Evolutionary conservation across 1,140 invertebrate species (phyloP).

Genomic region (Thaumatotibia leucotreta): DNA sequence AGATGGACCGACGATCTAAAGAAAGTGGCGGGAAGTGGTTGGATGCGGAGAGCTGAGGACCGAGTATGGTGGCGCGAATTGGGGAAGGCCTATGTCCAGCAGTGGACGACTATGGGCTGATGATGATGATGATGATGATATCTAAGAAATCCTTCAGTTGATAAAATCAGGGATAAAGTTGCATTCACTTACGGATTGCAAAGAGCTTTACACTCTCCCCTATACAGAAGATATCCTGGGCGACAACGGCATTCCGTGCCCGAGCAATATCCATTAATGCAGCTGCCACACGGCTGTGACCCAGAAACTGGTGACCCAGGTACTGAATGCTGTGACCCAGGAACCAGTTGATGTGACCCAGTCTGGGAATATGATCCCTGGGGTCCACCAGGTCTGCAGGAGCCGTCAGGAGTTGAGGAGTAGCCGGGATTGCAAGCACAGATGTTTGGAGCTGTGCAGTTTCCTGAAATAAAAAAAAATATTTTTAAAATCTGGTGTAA

Average conservation of each 20-base stretch:
- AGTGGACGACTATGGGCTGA: too few relatives aligned
- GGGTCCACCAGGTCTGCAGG: slow-evolving; percentile 33
- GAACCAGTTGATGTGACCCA: background rate
- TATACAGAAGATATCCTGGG: slow-evolving; percentile 62
- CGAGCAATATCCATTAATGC: slow-evolving; percentile 73
- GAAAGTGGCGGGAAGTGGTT: too few relatives aligned
- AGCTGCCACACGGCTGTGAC: slow-evolving; percentile 36
- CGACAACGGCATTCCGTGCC: slow-evolving; percentile 75
- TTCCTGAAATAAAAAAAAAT: slow-evolving; percentile 38
- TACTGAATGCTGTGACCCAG: background rate
- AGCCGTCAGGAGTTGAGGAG: slow-evolving; percentile 44
- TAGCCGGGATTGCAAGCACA: slow-evolving; percentile 73
- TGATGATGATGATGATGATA: too few relatives aligned
- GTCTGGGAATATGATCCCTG: slow-evolving; percentile 25
- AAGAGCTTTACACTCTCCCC: slow-evolving; percentile 71
- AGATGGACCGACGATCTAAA: too few relatives aligned
- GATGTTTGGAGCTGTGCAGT: slow-evolving; percentile 77
- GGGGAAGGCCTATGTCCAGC: too few relatives aligned
- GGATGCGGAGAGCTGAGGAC: too few relatives aligned
- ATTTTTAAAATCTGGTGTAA: background rate
- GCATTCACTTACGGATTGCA: slow-evolving; percentile 60
- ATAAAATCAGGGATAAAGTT: too few relatives aligned
- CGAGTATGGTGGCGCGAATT: too few relatives aligned
- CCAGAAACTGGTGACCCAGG: too few relatives aligned
- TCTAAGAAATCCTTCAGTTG: too few relatives aligned